phyloP scores from a whole-genome alignment of 1,140 invertebrate species.

The Plodia interpunctella region DNA sequence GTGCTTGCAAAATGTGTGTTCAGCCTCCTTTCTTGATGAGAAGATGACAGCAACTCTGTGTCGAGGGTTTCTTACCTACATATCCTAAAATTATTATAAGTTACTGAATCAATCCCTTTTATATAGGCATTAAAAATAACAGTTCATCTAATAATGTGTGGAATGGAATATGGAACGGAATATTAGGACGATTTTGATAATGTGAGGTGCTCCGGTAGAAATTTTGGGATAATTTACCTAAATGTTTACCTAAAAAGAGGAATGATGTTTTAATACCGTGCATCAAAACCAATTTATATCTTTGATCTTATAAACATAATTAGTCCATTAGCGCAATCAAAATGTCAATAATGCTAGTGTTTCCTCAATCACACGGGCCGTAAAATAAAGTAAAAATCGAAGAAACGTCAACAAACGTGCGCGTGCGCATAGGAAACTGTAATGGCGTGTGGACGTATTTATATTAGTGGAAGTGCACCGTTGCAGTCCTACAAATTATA shows the following conservation, averaged over 20 bases:
- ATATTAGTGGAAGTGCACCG: conserved; percentile 32
- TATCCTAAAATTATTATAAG: no score
- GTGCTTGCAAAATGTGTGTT: no score
- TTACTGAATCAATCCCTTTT: conserved; percentile 2
- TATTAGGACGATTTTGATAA: neutral
- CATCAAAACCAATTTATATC: neutral
- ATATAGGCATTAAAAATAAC: neutral
- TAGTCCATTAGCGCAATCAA: conserved; percentile 17
- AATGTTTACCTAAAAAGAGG: neutral
- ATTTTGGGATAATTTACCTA: neutral
- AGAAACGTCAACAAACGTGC: conserved; percentile 51
- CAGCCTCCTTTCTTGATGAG: no score
- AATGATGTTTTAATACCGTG: no score
- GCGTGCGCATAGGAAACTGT: conserved; percentile 58
- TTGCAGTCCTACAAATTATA: neutral
- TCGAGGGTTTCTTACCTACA: no score
- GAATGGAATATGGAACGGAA: neutral
- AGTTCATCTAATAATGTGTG: neutral
- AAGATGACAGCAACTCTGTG: no score
- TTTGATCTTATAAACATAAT: conserved; percentile 11
- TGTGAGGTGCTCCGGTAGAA: neutral
- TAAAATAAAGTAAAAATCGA: conserved; percentile 27
- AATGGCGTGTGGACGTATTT: conserved; percentile 60
- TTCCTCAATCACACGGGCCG: conserved; percentile 31
- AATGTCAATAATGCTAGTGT: conserved; percentile 20